phyloP scores from a whole-genome alignment of 1,140 invertebrate genomes.

The Drosophila ananassae region DNA sequence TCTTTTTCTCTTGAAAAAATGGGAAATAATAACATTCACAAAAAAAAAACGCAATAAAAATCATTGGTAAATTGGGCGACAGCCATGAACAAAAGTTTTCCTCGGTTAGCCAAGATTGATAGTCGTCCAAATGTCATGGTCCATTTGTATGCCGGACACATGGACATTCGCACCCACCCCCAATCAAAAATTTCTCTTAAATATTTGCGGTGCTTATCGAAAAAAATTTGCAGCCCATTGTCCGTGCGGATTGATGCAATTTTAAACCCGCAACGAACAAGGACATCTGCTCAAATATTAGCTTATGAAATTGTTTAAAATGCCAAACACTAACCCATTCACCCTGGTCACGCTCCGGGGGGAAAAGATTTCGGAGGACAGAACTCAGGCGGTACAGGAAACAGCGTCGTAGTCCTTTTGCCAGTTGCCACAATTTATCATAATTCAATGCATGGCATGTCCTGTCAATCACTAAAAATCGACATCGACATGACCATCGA shows the following conservation, averaged over 20 bases:
- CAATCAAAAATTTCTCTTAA: conserved; percentile 53
- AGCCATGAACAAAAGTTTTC: conserved; percentile 51
- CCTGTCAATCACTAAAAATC: conserved; percentile 69
- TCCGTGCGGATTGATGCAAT: conserved; percentile 56
- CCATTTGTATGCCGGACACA: conserved; percentile 65
- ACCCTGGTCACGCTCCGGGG: conserved; percentile 60
- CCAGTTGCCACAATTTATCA: conserved; percentile 83
- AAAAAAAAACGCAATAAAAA: conserved; percentile 71
- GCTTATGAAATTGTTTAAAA: conserved; percentile 79
- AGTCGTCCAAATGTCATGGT: conserved; percentile 49
- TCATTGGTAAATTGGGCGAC: conserved; percentile 49
- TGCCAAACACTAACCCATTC: conserved; percentile 60
- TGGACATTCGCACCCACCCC: neutral
- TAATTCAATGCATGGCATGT: conserved; percentile 81
- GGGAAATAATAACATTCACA: conserved; percentile 16
- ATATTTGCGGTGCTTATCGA: conserved; percentile 52
- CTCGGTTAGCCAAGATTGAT: conserved; percentile 62
- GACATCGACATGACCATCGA: conserved; percentile 39
- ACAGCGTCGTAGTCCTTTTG: conserved; percentile 60
- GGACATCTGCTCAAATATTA: conserved; percentile 79
- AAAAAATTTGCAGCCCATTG: conserved; percentile 70
- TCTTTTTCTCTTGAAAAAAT: neutral
- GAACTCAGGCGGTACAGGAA: neutral
- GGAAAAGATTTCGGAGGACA: neutral
- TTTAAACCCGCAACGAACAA: conserved; percentile 61